Base-by-base conservation (phyloP, 2,113 vertebrate genomes). In the Paralichthys olivaceus region DNA sequence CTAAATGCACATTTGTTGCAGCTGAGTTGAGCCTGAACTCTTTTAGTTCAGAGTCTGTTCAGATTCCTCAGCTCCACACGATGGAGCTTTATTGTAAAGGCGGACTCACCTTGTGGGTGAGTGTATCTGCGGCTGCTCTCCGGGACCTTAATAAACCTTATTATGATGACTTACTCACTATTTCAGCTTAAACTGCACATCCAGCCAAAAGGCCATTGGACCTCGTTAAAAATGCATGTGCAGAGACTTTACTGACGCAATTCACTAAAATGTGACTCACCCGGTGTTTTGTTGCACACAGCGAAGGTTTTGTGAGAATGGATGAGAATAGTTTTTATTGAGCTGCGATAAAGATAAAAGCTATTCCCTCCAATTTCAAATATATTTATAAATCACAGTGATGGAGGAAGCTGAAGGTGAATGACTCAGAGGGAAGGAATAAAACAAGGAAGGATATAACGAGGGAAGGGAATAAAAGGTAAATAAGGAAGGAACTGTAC, bases 181-280 rank as follows among this genome's bases (percentile, higher is more conserved):
- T 76, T 77, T 81, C 64, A 60, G 57, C 69, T 63, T 58, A 37
- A 37, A 13, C 9, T 37, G 37, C 11, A 11, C 11, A 37, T 37
- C 37, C 40, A 47, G 71, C 56, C 69, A 29, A 67, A 84, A 63
- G 54, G 68, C 56, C 72, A 43, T 51, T n/a, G 69, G 37, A 12
- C 37, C 45, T 64, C 55, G 71, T 86, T 84, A 89, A 81, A 84
- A 71, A 54, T 69, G 57, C 53, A 81, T 71, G 61, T 57, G 59
- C 34, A 34, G 28, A 53, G 77, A 73, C 60, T 56, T 58, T 45
- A 75, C 66, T 54, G 58, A 72, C 37, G 74, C 56, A 37, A 13
- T 62, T 14, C 0, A 61, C 71, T 53, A 34, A 59, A 70, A 47
- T 43, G 23, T n/a, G 49, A 51, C 49, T 5, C 49, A 22, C 2